A percentile compares a stretch with the other conserved stretches of the same genome.
Conservation (phyloP, 2,797 vertebrate species). For the Taenioides sp. region DNA sequence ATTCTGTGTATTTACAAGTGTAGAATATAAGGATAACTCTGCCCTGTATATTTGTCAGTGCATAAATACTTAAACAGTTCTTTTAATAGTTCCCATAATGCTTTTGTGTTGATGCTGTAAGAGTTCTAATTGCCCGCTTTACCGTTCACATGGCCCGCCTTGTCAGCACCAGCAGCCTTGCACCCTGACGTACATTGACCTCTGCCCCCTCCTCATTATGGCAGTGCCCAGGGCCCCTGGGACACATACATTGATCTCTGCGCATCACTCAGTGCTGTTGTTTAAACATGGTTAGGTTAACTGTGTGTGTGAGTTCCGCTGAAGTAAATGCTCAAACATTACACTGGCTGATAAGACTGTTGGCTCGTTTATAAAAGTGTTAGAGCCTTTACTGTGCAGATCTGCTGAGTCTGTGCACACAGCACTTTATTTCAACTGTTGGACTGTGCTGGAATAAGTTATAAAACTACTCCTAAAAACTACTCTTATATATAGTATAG, state of each 20-base stretch:
- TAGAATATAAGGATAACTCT: background rate
- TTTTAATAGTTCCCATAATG: background rate
- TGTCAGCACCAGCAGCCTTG: conserved; percentile 53
- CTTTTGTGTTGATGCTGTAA: conserved; percentile 19
- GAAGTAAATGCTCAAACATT: conserved; percentile 11
- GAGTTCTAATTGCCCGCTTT: conserved; percentile 25
- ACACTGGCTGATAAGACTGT: background rate
- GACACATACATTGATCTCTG: conserved; percentile 52
- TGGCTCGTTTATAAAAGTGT: background rate
- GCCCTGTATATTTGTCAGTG: background rate
- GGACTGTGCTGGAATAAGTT: background rate
- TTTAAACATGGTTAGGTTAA: conserved; percentile 47
- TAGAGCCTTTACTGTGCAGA: background rate
- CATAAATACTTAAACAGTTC: background rate
- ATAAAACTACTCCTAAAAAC: background rate
- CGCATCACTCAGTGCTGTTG: conserved; percentile 25
- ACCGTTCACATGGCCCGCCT: conserved; percentile 14
- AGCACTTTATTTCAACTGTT: background rate
- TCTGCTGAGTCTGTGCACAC: background rate
- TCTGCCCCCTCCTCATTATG: conserved; percentile 52
- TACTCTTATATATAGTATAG: no score
- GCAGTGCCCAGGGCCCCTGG: conserved; percentile 28
- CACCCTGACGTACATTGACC: conserved; percentile 44
- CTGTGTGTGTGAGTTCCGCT: conserved; percentile 24
- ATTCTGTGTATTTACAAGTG: conserved; percentile 12